Evolutionary conservation across 2,113 vertebrate genomes (phyloP), one percentile per base, ranked within the genome.

Genomic region (Myiozetetes cayanensis): DNA sequence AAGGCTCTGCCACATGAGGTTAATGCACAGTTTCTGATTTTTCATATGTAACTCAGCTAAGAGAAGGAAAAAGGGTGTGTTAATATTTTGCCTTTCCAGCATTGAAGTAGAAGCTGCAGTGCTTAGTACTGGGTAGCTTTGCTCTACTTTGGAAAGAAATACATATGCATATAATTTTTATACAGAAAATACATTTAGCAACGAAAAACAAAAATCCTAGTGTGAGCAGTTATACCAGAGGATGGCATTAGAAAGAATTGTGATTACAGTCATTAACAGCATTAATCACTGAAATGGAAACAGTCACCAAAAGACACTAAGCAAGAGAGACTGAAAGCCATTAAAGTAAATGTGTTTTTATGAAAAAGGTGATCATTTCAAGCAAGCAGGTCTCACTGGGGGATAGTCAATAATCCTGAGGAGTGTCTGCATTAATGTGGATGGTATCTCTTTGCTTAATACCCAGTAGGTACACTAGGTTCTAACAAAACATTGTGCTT

Each of bases 341-440:
- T 77, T 80, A 92, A 90, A 74, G 82, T 47, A 88, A 75, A 83
- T 28, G 14, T 35, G 22, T 24, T 73, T 71, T 85, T 70, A 61
- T 84, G 50, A 67, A 88, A 50, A 23, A 65, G 27, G 44, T 41
- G 41, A 94, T 83, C 14, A 33, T 83, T 90, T 81, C 49, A 61
- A 63, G 18, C 61, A 37, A 75, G 37, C 23, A 77, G 35, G 35
- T 83, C 75, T 85, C 89, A 49, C 74, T 55, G 24, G 41, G 85
- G n/a, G 13, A 80, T 1, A 77, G 14, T 43, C 71, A 87, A 56
- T 78, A 92, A 85, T 49, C 53, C 50, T 74, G 79, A 22, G 16
- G 27, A 83, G 11, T n/a, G 55, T 35, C 9, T 73, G 23, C 58
- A 44, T 75, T 82, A 53, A 37, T 61, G 4, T 10, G 27, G 82